Evolutionary conservation across 2,797 vertebrate genomes (phyloP).

Genomic region (Atherinosoma microstoma): DNA sequence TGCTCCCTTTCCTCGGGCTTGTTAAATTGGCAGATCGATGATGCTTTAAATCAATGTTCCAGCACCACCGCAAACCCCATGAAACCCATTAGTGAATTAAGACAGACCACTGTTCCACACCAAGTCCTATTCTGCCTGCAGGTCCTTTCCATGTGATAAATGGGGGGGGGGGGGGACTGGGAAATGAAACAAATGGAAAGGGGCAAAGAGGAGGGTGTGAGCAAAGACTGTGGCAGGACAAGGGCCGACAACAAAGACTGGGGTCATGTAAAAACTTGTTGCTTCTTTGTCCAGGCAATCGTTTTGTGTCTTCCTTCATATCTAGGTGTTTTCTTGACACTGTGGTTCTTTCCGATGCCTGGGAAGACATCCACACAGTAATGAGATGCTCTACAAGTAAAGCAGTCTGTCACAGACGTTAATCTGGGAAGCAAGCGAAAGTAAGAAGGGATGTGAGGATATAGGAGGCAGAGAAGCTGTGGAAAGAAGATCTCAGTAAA

Average conservation of each 20-base stretch:
- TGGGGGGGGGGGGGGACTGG: slow-evolving; percentile 29
- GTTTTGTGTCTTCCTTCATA: slow-evolving; percentile 3
- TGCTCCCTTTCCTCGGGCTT: slow-evolving; percentile 56
- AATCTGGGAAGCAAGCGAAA: slow-evolving; percentile 29
- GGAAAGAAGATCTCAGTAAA: slow-evolving; percentile 32
- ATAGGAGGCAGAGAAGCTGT: slow-evolving; percentile 31
- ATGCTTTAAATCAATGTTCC: slow-evolving; percentile 81
- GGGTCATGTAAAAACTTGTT: slow-evolving; percentile 39
- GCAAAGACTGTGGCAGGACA: slow-evolving; percentile 32
- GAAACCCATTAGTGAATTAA: slow-evolving; percentile 81
- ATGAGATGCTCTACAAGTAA: slow-evolving; percentile 46
- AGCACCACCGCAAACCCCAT: slow-evolving; percentile 70
- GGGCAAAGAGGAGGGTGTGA: slow-evolving; percentile 51
- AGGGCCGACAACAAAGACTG: slow-evolving; percentile 40
- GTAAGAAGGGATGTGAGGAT: slow-evolving; percentile 29
- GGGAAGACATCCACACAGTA: slow-evolving; percentile 23
- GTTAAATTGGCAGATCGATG: slow-evolving; percentile 78
- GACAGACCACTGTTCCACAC: slow-evolving; percentile 67
- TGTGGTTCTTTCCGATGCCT: slow-evolving; percentile 20
- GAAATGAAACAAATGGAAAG: slow-evolving; percentile 65
- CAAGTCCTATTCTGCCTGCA: slow-evolving; percentile 58
- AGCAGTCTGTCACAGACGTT: slow-evolving; percentile 34
- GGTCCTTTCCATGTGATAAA: slow-evolving; percentile 66
- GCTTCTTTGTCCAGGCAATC: slow-evolving; percentile 21
- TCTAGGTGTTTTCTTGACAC: slow-evolving; percentile 4